Percentiles rank a stretch among this genome's conserved stretches.
These are phyloP conservation scores for Pherbina coryleti DNA, from an alignment of 2,888 invertebrate species.

Conservation along the genomic window DNA sequence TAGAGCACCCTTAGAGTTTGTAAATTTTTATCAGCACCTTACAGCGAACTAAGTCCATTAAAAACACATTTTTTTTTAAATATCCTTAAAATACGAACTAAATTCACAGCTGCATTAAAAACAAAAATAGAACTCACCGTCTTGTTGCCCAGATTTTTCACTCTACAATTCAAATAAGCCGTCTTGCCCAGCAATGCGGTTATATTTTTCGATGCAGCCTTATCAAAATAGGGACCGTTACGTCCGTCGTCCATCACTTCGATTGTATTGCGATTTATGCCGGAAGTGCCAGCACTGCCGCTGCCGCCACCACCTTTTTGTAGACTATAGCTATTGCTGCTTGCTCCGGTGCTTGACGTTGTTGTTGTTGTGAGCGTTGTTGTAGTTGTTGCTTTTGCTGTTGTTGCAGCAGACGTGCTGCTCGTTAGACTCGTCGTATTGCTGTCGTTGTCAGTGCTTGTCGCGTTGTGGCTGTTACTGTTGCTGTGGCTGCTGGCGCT, in stretches of 20 bases:
- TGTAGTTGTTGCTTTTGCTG: constrained; percentile 34
- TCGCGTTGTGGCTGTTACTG: constrained; percentile 25
- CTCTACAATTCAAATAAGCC: constrained; percentile 89
- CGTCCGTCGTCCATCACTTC: constrained; percentile 71
- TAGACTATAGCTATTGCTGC: constrained; percentile 52
- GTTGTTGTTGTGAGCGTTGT: constrained; percentile 32
- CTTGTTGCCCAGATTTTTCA: constrained; percentile 91
- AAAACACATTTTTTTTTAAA: no score
- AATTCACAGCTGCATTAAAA: no score
- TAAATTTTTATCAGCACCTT: no score
- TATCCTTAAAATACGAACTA: no score
- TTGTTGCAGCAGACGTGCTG: constrained; percentile 36
- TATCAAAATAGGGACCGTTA: constrained; percentile 83
- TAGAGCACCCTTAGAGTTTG: no score
- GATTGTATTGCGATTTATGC: constrained; percentile 62
- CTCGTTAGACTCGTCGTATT: constrained; percentile 21
- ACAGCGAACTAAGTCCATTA: no score
- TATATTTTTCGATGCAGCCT: constrained; percentile 79
- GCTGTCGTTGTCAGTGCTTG: constrained; percentile 38
- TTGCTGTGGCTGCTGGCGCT: constrained; percentile 39
- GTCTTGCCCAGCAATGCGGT: constrained; percentile 91
- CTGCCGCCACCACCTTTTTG: constrained; percentile 52
- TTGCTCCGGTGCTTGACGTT: constrained; percentile 42
- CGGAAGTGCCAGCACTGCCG: constrained; percentile 47
- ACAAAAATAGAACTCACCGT: constrained; percentile 77